Evolutionary conservation across 1,140 invertebrate species (phyloP).

Genomic region (Formica exsecta): DNA sequence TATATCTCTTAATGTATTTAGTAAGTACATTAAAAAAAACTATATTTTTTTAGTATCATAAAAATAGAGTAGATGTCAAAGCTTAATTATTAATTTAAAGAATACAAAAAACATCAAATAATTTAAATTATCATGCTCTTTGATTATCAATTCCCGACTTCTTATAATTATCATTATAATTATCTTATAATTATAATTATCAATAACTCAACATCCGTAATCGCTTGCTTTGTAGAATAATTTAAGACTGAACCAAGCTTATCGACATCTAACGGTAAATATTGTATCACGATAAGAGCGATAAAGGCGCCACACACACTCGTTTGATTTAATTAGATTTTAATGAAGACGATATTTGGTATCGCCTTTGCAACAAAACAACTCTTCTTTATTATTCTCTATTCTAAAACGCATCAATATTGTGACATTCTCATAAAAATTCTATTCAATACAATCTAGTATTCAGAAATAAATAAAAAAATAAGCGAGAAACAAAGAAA

Average conservation of each 20-base stretch:
- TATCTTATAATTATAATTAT: too few relatives aligned
- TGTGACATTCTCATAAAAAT: conserved; percentile 25
- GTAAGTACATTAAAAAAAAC: neutral
- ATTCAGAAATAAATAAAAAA: neutral
- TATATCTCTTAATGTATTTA: too few relatives aligned
- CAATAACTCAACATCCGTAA: conserved; percentile 4
- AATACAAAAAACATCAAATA: neutral
- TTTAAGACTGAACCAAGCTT: conserved; percentile 17
- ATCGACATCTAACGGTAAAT: conserved; percentile 44
- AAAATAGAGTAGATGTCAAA: neutral
- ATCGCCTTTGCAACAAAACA: neutral
- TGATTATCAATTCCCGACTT: conserved; percentile 9
- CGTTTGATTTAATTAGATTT: conserved; percentile 51
- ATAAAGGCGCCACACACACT: conserved; percentile 14
- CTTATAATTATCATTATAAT: too few relatives aligned
- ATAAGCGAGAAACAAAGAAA: neutral
- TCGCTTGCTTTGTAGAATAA: conserved; percentile 2
- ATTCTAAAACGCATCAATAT: neutral
- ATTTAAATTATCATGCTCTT: neutral
- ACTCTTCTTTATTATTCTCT: conserved; percentile 5
- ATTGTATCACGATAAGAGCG: conserved; percentile 49
- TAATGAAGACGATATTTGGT: conserved; percentile 16
- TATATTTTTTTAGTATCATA: neutral
- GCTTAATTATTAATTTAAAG: neutral
- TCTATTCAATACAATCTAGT: neutral